Evolutionary conservation across 2,888 invertebrate species (phyloP).

Genomic region (Gasteruption jaculator): DNA sequence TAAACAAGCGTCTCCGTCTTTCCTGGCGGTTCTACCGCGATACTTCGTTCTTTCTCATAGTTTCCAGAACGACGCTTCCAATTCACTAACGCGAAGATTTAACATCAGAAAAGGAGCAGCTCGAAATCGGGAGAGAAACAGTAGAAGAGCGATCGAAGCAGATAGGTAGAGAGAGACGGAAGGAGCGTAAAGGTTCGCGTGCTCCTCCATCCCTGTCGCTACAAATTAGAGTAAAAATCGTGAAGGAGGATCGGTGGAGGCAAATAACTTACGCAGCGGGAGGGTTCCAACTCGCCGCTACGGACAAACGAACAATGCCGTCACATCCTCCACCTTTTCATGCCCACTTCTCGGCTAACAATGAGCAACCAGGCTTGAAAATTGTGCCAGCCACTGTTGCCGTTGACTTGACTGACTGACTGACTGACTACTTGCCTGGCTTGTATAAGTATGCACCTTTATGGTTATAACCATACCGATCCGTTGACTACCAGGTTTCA

Average conservation of each 20-base stretch:
- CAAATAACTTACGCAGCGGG: constrained; percentile 48
- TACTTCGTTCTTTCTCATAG: too few species aligned
- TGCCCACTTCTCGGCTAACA: constrained; percentile 27
- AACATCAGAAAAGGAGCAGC: constrained; percentile 5
- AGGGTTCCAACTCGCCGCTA: constrained; percentile 28
- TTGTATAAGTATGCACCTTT: constrained; percentile 1
- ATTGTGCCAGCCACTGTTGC: constrained; percentile 22
- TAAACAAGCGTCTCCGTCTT: too few species aligned
- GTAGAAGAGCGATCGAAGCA: constrained; percentile 41
- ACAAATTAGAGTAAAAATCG: constrained; percentile 50
- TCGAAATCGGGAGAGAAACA: constrained; percentile 21
- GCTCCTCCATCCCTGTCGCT: constrained; percentile 48
- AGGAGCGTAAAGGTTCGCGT: constrained; percentile 46
- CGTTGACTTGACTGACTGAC: too few species aligned
- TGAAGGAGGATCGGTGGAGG: constrained; percentile 47
- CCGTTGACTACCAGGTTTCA: too few species aligned
- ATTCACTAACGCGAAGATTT: constrained; percentile 12
- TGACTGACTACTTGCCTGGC: constrained; percentile 24
- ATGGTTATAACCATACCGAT: too few species aligned
- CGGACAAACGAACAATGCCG: constrained; percentile 31
- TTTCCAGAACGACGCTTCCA: constrained; percentile 23
- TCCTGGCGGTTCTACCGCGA: too few species aligned
- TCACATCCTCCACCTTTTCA: constrained; percentile 19
- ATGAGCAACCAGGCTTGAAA: constrained; percentile 30
- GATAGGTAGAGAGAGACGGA: constrained; percentile 24